Conservation (phyloP, 2,888 invertebrate species). For the Acanthosepion esculentum region DNA sequence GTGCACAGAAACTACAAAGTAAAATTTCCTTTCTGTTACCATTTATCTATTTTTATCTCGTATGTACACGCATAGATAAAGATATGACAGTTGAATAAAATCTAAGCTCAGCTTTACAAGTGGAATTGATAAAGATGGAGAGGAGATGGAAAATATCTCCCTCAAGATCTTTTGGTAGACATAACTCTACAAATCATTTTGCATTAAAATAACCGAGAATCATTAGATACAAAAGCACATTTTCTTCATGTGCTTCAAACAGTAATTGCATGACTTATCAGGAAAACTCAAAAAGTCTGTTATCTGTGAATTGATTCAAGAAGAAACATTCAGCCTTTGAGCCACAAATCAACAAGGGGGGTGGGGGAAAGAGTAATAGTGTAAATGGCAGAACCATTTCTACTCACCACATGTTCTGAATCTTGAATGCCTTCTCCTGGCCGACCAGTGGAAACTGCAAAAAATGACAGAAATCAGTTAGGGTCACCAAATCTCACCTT, state of each 20-base stretch:
- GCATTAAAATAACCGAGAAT: background rate
- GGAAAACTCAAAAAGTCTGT: background rate
- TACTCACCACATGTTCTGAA: conserved; percentile 60
- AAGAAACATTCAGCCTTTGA: background rate
- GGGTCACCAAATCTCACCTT: background rate
- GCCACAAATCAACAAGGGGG: background rate
- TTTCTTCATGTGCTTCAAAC: background rate
- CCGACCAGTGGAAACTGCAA: conserved; percentile 58
- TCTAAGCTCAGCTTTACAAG: background rate
- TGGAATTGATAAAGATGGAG: background rate
- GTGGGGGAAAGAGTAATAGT: background rate
- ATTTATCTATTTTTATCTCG: background rate
- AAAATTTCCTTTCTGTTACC: background rate
- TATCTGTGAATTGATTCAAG: background rate
- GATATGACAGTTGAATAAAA: background rate
- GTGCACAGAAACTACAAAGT: background rate
- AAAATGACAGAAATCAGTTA: conserved; percentile 42
- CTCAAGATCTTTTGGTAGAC: background rate
- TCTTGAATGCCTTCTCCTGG: conserved; percentile 57
- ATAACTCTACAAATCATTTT: background rate
- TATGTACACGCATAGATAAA: background rate
- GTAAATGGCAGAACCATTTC: background rate
- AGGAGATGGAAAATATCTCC: background rate
- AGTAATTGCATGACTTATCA: background rate
- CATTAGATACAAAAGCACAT: background rate